Percentiles rank a stretch among this genome's conserved stretches.
These are phyloP conservation scores for Platalea minor DNA, from an alignment of 2,797 vertebrate species.

Conservation along the genomic window DNA sequence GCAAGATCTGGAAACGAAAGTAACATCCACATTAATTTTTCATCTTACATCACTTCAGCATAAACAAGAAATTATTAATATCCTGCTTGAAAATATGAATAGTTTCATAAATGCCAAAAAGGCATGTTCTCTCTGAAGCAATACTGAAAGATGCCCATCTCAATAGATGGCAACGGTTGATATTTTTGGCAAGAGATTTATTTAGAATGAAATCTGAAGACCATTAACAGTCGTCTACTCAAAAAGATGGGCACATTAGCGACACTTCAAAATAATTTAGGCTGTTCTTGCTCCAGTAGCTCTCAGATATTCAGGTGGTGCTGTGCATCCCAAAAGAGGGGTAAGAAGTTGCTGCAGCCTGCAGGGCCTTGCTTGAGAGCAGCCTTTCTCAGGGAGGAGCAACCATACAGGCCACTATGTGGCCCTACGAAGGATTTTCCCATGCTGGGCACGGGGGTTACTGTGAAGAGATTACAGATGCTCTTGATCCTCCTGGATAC, in stretches of 20 bases:
- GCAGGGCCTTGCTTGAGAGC: not conserved
- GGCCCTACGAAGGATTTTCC: not conserved
- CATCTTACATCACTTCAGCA: constrained; percentile 32
- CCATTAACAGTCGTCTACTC: not conserved
- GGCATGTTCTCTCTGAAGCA: not conserved
- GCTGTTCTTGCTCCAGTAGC: not conserved
- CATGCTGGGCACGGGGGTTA: not conserved
- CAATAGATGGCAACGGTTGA: not conserved
- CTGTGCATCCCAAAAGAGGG: not conserved
- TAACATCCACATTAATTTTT: constrained; percentile 39
- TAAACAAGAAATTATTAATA: constrained; percentile 54
- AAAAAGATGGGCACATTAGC: not conserved
- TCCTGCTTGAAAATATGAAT: not conserved
- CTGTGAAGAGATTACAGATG: not conserved
- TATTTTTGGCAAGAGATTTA: not conserved
- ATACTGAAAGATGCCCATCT: not conserved
- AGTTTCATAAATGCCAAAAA: not conserved
- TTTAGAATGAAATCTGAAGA: not conserved
- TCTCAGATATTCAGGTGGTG: not conserved
- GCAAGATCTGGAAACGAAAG: not conserved
- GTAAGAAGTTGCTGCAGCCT: not conserved
- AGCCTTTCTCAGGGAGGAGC: not conserved
- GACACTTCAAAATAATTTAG: not conserved
- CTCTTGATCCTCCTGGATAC: not conserved
- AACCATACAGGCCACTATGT: not conserved